Conservation (phyloP, 2,113 vertebrate genomes). For the Corydoras maculifer region DNA sequence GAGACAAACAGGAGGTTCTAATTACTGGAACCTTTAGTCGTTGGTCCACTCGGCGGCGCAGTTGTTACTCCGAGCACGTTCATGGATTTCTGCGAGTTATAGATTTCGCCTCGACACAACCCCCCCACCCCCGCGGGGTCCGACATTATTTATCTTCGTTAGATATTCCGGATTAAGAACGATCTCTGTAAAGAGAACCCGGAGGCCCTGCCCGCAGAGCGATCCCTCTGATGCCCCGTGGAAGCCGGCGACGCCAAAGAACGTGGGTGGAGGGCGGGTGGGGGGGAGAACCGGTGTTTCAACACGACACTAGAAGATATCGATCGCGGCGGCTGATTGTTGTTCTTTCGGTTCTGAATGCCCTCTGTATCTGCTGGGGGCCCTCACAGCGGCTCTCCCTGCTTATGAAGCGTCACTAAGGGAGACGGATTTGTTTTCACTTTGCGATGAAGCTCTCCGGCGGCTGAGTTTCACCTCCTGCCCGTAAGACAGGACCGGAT, state of each 20-base stretch:
- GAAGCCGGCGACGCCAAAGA: not conserved
- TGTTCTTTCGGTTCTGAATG: not conserved
- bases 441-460: not conserved
- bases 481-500: too few species aligned
- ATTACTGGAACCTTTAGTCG: too few species aligned
- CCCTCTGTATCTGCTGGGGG: not conserved
- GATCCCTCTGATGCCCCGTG: not conserved
- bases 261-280: not conserved
- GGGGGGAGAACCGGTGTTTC: not conserved
- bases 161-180: not conserved
- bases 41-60: not conserved
- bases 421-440: slow-evolving; percentile 22
- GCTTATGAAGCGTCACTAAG: slow-evolving; percentile 7
- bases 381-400: not conserved
- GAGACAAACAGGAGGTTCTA: too few species aligned
- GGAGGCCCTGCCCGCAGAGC: not conserved
- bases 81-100: slow-evolving; percentile 3
- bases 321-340: not conserved
- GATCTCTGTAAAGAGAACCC: not conserved
- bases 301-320: slow-evolving; percentile 12
- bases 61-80: not conserved
- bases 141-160: not conserved
- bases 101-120: not conserved
- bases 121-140: not conserved
- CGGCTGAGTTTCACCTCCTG: too few species aligned